These are phyloP conservation scores for Cephonodes hylas DNA, from an alignment of 2,888 invertebrate species.

Conservation along the genomic window DNA sequence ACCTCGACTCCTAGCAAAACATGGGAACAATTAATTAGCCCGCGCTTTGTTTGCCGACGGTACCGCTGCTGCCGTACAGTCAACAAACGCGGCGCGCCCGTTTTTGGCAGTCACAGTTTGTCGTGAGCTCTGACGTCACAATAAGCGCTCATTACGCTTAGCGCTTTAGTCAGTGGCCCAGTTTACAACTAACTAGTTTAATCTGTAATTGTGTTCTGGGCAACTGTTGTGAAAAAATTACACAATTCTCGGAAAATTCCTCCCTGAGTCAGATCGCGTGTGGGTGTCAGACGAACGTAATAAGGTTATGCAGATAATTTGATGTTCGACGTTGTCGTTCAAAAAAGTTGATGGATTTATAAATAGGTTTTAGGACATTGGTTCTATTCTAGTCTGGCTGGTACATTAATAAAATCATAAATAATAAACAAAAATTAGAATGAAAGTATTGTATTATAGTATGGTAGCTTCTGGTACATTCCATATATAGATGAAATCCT, in stretches of 20 bases:
- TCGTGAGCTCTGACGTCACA: constrained; percentile 62
- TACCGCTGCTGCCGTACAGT: constrained; percentile 20
- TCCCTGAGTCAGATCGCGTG: no score
- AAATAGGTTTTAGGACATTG: no score
- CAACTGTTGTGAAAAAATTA: not conserved
- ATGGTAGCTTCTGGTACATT: no score
- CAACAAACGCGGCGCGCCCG: constrained; percentile 33
- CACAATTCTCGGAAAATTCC: not conserved
- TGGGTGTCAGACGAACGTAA: no score
- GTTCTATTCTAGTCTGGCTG: no score
- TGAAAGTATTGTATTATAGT: no score
- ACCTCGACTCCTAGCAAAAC: not conserved
- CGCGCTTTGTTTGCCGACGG: not conserved
- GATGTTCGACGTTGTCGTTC: no score
- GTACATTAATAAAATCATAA: no score
- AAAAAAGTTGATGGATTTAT: no score
- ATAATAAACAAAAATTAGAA: no score
- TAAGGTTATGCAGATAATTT: no score
- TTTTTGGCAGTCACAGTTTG: constrained; percentile 58
- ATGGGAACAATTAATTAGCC: not conserved
- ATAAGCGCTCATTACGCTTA: constrained; percentile 51
- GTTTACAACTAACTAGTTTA: not conserved
- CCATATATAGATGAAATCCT: no score
- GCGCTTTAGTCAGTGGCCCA: constrained; percentile 26
- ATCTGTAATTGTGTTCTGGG: not conserved